phyloP scores from a whole-genome alignment of 1,140 invertebrate species.

The Musca domestica region DNA sequence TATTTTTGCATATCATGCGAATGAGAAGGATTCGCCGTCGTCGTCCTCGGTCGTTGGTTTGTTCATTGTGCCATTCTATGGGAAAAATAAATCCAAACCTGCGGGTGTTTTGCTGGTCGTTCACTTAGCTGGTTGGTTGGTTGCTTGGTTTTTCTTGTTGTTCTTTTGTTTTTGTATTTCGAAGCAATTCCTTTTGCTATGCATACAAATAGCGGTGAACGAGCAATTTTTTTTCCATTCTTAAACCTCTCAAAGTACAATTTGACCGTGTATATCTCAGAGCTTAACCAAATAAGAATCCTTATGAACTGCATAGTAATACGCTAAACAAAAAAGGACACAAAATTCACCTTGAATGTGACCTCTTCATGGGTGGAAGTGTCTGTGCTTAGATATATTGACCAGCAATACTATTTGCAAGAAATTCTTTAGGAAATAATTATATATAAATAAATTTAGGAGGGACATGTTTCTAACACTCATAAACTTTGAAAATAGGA shows the following conservation, averaged over 20 bases:
- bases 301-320: constrained; percentile 1
- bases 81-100: not conserved
- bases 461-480: too few species aligned
- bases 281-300: constrained; percentile 15
- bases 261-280: constrained; percentile 16
- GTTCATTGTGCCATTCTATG: too few species aligned
- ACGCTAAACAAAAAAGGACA: not conserved
- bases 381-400: too few species aligned
- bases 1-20: constrained; percentile 4
- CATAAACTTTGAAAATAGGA: too few species aligned
- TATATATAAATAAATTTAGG: too few species aligned
- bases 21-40: not conserved
- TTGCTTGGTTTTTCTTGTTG: not conserved
- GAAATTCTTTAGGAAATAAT: too few species aligned
- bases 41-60: not conserved
- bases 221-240: not conserved
- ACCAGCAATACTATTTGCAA: too few species aligned
- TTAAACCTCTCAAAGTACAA: constrained; percentile 3
- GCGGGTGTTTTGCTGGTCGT: not conserved
- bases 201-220: not conserved
- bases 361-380: not conserved
- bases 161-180: not conserved
- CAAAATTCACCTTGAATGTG: constrained; percentile 16
- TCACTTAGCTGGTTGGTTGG: not conserved
- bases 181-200: not conserved